Evolutionary conservation across 1,140 invertebrate species (phyloP).

Genomic region (Heliconius hewitsoni): DNA sequence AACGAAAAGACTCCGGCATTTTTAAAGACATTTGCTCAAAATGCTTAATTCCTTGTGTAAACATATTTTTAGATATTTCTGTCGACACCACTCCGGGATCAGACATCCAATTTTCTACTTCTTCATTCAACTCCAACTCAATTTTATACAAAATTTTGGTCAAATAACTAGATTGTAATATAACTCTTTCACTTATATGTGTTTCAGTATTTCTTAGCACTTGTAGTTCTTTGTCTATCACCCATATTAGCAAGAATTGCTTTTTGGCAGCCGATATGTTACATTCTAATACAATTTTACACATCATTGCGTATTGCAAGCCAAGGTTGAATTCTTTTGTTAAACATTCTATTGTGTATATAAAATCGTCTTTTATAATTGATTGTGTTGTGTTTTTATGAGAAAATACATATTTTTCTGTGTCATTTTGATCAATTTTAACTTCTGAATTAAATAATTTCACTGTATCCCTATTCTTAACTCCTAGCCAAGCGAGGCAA

Average conservation of each 20-base stretch:
- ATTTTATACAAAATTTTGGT: slow-evolving; percentile 81
- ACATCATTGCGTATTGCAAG: slow-evolving; percentile 74
- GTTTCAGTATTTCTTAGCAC: slow-evolving; percentile 61
- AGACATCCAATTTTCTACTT: slow-evolving; percentile 75
- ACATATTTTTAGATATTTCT: slow-evolving; percentile 82
- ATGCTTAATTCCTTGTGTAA: slow-evolving; percentile 74
- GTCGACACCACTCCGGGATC: slow-evolving; percentile 74
- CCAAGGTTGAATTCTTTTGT: slow-evolving; percentile 76
- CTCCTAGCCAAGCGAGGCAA: slow-evolving; percentile 81
- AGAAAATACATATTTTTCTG: slow-evolving; percentile 52
- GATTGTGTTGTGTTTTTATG: slow-evolving; percentile 47
- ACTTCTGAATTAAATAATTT: slow-evolving; percentile 78
- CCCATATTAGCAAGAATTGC: slow-evolving; percentile 81
- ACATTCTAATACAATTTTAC: slow-evolving; percentile 77
- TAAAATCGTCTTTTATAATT: slow-evolving; percentile 72
- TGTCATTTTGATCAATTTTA: slow-evolving; percentile 57
- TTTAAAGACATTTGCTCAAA: slow-evolving; percentile 80
- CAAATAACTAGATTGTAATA: slow-evolving; percentile 62
- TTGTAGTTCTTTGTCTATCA: slow-evolving; percentile 82
- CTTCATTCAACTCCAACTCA: slow-evolving; percentile 59
- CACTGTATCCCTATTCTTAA: slow-evolving; percentile 66
- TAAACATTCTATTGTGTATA: slow-evolving; percentile 75
- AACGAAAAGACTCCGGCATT: slow-evolving; percentile 78
- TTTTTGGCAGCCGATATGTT: slow-evolving; percentile 60
- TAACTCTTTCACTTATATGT: slow-evolving; percentile 56